phyloP scores from a whole-genome alignment of 2,113 vertebrate species.

The Elanus axillaris region DNA sequence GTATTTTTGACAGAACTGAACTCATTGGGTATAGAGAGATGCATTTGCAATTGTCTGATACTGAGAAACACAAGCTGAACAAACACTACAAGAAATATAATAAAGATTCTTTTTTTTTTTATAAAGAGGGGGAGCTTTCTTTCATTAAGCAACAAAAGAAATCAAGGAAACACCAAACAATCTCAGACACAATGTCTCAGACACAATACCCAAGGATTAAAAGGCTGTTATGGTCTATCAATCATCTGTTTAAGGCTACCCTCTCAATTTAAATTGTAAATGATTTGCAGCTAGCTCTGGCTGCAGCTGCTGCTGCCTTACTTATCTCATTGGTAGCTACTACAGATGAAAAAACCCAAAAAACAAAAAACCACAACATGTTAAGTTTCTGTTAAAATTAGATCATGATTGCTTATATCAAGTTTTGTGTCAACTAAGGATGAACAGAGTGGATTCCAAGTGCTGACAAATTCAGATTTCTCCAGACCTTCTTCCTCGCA shows the following conservation, averaged over 20 bases:
- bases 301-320: not conserved
- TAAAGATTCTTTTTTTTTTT: too few relatives aligned
- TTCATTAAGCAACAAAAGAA: not conserved
- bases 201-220: not conserved
- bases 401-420: not conserved
- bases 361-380: not conserved
- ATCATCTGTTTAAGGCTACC: not conserved
- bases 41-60: not conserved
- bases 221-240: not conserved
- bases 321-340: not conserved
- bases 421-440: not conserved
- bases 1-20: not conserved
- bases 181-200: not conserved
- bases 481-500: not conserved
- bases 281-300: not conserved
- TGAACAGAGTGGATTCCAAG: not conserved
- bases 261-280: not conserved
- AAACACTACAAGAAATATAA: not conserved
- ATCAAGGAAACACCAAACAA: not conserved
- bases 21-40: not conserved
- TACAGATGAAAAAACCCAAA: not conserved
- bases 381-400: not conserved
- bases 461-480: not conserved
- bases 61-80: not conserved
- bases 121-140: not conserved